phyloP scores from a whole-genome alignment of 1,140 invertebrate genomes.

The Bathynomus jamesi region DNA sequence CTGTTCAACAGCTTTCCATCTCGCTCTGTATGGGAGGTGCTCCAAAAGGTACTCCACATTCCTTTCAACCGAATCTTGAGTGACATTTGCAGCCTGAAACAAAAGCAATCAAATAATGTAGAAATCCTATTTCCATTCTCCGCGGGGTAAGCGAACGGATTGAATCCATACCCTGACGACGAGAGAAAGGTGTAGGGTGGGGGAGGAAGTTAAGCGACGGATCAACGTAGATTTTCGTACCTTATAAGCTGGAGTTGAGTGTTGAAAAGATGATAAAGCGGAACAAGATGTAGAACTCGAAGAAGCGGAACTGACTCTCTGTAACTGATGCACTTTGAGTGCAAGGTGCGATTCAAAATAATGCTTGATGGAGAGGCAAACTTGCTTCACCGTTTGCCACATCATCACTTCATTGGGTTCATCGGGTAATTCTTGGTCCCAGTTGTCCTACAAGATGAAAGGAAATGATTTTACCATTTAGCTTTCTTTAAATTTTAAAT shows the following conservation, averaged over 20 bases:
- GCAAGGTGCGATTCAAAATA: conserved; percentile 89
- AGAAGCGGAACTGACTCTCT: conserved; percentile 48
- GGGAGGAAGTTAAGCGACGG: too few species aligned
- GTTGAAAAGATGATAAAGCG: conserved; percentile 41
- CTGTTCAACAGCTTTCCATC: conserved; percentile 80
- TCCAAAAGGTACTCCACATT: conserved; percentile 74
- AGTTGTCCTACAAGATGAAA: conserved; percentile 22
- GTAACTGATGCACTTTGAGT: conserved; percentile 70
- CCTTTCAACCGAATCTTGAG: conserved; percentile 65
- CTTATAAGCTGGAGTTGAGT: conserved; percentile 45
- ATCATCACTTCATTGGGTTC: conserved; percentile 69
- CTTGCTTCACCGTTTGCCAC: conserved; percentile 88
- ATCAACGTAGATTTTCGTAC: too few species aligned
- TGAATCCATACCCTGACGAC: too few species aligned
- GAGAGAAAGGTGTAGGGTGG: too few species aligned
- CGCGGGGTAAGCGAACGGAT: too few species aligned
- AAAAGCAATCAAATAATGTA: not conserved
- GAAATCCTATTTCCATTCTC: not conserved
- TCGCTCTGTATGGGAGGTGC: conserved; percentile 61
- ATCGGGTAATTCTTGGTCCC: conserved; percentile 23
- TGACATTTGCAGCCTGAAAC: conserved; percentile 24
- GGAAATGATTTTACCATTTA: too few species aligned
- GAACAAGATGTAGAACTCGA: conserved; percentile 39
- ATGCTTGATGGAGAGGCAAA: conserved; percentile 77
- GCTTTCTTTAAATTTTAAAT: too few species aligned